phyloP scores from a whole-genome alignment of 2,113 vertebrate genomes.

The Calypte anna region DNA sequence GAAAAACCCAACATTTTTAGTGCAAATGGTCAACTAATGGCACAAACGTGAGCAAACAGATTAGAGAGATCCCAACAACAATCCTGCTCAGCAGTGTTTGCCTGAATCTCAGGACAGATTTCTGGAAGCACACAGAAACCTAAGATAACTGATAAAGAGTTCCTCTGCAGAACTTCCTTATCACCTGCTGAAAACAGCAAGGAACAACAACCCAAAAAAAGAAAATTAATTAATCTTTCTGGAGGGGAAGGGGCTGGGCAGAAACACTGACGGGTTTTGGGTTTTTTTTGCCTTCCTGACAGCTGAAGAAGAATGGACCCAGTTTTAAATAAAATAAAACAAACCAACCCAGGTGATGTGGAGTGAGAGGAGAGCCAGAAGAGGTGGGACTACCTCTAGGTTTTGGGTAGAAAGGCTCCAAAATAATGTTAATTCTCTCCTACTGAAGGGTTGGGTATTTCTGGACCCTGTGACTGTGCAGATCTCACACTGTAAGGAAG shows the following conservation, averaged over 20 bases:
- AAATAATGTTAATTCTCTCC: accelerated
- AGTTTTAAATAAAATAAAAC: not conserved
- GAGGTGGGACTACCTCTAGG: not conserved
- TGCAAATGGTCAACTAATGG: constrained; percentile 65
- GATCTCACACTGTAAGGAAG: accelerated
- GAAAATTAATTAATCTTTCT: not conserved
- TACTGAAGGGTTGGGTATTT: not conserved
- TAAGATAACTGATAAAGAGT: not conserved
- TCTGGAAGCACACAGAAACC: constrained; percentile 53
- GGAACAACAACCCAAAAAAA: too few species aligned
- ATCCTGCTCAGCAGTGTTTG: not conserved
- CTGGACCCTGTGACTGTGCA: not conserved
- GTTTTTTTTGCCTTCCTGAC: not conserved
- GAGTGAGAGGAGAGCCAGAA: accelerated
- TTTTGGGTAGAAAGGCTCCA: not conserved
- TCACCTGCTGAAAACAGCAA: not conserved
- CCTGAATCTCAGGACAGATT: not conserved
- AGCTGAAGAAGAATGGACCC: not conserved
- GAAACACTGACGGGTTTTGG: too few species aligned
- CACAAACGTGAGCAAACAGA: not conserved
- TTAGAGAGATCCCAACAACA: accelerated
- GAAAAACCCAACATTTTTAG: not conserved
- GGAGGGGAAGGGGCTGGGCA: accelerated
- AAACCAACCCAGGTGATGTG: not conserved
- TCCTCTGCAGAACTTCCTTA: accelerated